These are phyloP conservation scores for Sclerurus mexicanus DNA, from an alignment of 2,113 vertebrate species.

Conservation along the genomic window DNA sequence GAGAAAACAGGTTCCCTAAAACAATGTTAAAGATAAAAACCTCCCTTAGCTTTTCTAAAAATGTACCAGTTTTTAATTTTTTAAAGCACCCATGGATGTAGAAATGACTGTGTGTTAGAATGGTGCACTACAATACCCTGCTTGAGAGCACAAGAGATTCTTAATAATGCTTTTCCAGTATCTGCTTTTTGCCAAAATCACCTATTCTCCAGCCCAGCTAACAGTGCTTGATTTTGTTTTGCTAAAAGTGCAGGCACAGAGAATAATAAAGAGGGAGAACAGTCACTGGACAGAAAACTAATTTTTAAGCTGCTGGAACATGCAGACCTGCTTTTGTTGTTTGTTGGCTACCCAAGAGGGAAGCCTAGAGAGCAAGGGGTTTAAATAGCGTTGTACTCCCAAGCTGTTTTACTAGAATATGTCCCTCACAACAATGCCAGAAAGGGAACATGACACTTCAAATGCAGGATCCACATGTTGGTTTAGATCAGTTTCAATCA, in stretches of 20 bases:
- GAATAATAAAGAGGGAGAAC: not conserved
- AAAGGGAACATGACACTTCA: not conserved
- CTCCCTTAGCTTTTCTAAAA: fast-evolving
- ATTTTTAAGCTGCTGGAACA: not conserved
- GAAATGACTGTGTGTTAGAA: not conserved
- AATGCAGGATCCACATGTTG: fast-evolving
- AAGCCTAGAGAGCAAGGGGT: not conserved
- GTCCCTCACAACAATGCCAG: not conserved
- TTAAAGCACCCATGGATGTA: fast-evolving
- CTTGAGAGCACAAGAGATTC: not conserved
- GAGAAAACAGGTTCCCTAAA: not conserved
- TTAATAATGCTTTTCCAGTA: not conserved
- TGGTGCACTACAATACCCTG: not conserved
- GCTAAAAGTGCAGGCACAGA: not conserved
- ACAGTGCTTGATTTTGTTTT: not conserved
- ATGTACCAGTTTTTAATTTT: fast-evolving
- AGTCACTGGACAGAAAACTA: not conserved
- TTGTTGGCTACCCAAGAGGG: too few species aligned
- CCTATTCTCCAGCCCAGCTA: not conserved
- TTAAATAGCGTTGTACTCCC: too few species aligned
- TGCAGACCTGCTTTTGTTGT: not conserved
- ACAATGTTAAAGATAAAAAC: not conserved
- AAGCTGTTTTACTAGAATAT: not conserved
- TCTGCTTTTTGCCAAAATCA: not conserved
- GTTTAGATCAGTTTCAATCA: not conserved